Evolutionary conservation across 35 echinoderm and acorn worm species (phyloP), one percentile per base, ranked within the genome.

Genomic region (Ophioderma brevispina): DNA sequence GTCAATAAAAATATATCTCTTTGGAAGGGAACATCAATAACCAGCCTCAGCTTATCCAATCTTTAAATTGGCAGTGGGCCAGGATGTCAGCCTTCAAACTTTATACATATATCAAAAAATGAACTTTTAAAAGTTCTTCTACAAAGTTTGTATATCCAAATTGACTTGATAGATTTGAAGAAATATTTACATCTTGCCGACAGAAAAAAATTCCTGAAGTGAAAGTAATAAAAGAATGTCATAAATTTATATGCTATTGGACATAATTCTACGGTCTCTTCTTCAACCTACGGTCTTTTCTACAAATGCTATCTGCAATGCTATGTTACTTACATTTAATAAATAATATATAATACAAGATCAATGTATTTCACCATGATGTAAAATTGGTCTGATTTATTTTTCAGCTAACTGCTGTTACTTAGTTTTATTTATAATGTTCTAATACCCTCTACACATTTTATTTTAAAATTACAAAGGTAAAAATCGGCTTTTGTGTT

Each of bases 111-210:
- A 70, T 70, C 28, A 25, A 70, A 70, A 70, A 70, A 25, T 70
- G 59, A 70, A 70, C 59, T 70, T 70, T 70, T 70, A 15, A 25
- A 70, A 70, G 59, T 70, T 70, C 59, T 13, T 70, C 28, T 70
- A 70, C n/a, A 18, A 70, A 70, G 1, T 70, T 70, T 70, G n/a
- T 70, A 70, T 70, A 70, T 70, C 59, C 6, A 70, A 70, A 70
- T 70, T 70, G 59, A 70, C 59, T 52, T 52, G 46, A 52, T 21
- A 70, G 15, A 15, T 30, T 70, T 70, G 28, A 70, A 46, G 41
- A 70, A 70, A 25, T 70, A 70, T 70, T 13, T 70, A 70, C 59
- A 70, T 70, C 59, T 70, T 70, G 59, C 59, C 59, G 59, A 70
- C 17, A 25, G 59, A 70, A 70, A 70, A 30, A 70, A 70, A 70